These are phyloP conservation scores for Bufo gargarizans DNA, from an alignment of 2,113 vertebrate species.

Conservation along the genomic window DNA sequence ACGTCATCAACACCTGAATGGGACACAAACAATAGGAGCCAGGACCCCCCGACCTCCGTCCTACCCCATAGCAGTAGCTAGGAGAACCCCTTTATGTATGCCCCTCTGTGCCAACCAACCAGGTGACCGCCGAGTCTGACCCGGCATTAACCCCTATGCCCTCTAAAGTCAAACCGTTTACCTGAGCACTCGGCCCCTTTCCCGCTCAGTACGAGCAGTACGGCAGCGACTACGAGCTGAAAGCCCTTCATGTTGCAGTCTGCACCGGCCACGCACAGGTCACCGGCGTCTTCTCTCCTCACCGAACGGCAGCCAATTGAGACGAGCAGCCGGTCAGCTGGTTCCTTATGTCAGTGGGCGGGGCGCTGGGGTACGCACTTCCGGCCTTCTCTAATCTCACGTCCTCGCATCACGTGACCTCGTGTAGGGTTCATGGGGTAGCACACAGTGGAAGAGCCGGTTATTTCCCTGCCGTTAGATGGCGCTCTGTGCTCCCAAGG, in stretches of 20 bases:
- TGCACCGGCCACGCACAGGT: not conserved
- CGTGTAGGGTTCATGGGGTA: too few relatives aligned
- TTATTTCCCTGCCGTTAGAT: too few relatives aligned
- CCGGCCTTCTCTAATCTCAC: not conserved
- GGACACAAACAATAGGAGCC: too few relatives aligned
- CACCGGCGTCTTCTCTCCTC: slow-evolving; percentile 22
- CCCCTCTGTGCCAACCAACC: too few relatives aligned
- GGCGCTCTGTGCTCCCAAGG: too few relatives aligned
- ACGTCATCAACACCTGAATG: too few relatives aligned
- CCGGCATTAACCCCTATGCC: too few relatives aligned
- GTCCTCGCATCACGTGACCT: not conserved
- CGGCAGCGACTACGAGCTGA: slow-evolving; percentile 39
- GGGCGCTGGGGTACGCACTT: not conserved
- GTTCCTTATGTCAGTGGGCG: not conserved
- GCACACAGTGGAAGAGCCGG: too few relatives aligned
- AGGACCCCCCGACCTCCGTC: too few relatives aligned
- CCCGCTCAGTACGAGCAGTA: slow-evolving; percentile 53
- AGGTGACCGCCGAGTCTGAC: too few relatives aligned
- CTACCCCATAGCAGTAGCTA: too few relatives aligned
- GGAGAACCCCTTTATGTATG: too few relatives aligned
- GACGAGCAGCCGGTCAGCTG: not conserved
- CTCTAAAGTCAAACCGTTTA: slow-evolving; percentile 33
- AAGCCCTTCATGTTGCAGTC: not conserved
- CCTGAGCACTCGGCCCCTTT: slow-evolving; percentile 56
- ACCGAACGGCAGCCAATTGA: not conserved